Base-by-base conservation (phyloP, 30 jellyfish, hydroid and myxozoan genomes). In the Chrysaora quinquecirrha region DNA sequence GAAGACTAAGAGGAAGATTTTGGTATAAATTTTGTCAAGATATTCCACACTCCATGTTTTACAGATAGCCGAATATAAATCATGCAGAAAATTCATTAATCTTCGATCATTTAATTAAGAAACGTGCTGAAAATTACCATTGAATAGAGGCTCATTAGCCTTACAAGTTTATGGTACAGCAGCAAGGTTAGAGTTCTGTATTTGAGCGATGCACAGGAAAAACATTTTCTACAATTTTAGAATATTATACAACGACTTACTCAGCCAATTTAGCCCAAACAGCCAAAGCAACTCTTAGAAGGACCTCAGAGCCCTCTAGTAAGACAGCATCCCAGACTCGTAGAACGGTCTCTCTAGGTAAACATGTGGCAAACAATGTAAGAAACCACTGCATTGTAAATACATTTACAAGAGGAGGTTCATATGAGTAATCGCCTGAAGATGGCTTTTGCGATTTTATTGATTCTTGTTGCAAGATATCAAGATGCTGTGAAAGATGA, bases 331-430 rank as follows among this genome's bases (percentile, higher is more conserved):
- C 99, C 99, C 99, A 94, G 14, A 94, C 86, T 62, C 97, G 58
- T 64, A 94, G 71, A 48, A 94, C 99, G 3, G 99, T 94, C 29
- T 94, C 93, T 43, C 99, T 85, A 20, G 99, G 99, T 34, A 94
- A 73, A 73, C 99, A 94, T 43, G 99, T 94, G 75, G 99, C 96
- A 60, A 94, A 94, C 70, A 94, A 38, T 4, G 99, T 94, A 24
- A 94, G 88, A 70, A 94, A 94, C 99, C 99, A 94, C 28, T 94
- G 99, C 99, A 94, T 94, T 29, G 99, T 94, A 72, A 94, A 94
- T 50, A 94, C 96, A 61, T 94, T 94, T 32, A 87, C 89, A 71
- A 94, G 95, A 6, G 99, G 99, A 29, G 99, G 99, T 70, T 94
- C 99, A 77, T 94, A 94, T 30, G 80, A 81, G 64, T 85, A 71